These are phyloP conservation scores for Hipposideros larvatus DNA, from an alignment of 2,797 vertebrate genomes.

Conservation along the genomic window DNA sequence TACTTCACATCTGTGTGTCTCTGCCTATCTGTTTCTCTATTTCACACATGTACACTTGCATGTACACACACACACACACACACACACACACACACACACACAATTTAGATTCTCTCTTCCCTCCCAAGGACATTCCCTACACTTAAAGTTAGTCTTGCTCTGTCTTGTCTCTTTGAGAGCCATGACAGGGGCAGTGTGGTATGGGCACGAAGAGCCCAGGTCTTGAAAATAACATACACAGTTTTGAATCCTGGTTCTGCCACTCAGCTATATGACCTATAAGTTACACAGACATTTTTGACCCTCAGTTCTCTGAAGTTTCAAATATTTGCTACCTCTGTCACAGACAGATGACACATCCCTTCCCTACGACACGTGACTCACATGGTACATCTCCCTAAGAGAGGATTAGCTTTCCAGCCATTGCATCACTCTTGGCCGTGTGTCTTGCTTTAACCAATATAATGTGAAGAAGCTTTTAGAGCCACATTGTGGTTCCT, in stretches of 20 bases:
- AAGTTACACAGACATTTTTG: background rate
- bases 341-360: background rate
- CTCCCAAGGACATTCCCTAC: background rate
- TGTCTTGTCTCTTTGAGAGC: background rate
- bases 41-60: background rate
- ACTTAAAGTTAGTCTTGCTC: background rate
- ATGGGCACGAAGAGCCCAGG: background rate
- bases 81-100: background rate
- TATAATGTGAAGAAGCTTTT: background rate
- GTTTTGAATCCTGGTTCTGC: background rate
- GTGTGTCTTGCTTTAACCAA: background rate
- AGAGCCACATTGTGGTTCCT: background rate
- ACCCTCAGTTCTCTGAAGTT: background rate
- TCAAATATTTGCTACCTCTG: background rate
- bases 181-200: background rate
- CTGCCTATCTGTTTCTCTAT: background rate
- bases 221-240: background rate
- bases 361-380: rapidly evolving
- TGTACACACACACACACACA: background rate
- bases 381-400: background rate
- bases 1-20: background rate
- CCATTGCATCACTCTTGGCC: background rate
- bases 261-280: background rate
- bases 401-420: background rate
- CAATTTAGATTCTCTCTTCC: background rate